Percentiles rank a stretch among this genome's conserved stretches.
phyloP scores from a whole-genome alignment of 2,113 vertebrate genomes.

The human (Homo sapiens) region GRCh38 chr17:45745001-45745500 shows the following conservation, averaged over 20 bases:
- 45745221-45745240: not conserved
- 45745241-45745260: not conserved
- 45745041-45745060: no score
- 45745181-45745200: not conserved
- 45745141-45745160: not conserved
- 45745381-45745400: not conserved
- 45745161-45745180: not conserved
- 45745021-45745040: no score
- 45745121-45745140: not conserved
- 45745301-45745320: not conserved
- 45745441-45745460: not conserved
- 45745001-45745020: no score
- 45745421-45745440: fast-evolving
- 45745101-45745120: not conserved
- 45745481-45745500: not conserved
- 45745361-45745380: fast-evolving
- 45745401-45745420: not conserved
- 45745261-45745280: not conserved
- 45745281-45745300: not conserved
- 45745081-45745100: no score
- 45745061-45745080: no score
- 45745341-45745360: not conserved
- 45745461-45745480: not conserved
- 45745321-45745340: not conserved
- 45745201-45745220: not conserved